These are phyloP conservation scores for Zaprionus africanus DNA, from an alignment of 1,140 invertebrate genomes.

Conservation along the genomic window DNA sequence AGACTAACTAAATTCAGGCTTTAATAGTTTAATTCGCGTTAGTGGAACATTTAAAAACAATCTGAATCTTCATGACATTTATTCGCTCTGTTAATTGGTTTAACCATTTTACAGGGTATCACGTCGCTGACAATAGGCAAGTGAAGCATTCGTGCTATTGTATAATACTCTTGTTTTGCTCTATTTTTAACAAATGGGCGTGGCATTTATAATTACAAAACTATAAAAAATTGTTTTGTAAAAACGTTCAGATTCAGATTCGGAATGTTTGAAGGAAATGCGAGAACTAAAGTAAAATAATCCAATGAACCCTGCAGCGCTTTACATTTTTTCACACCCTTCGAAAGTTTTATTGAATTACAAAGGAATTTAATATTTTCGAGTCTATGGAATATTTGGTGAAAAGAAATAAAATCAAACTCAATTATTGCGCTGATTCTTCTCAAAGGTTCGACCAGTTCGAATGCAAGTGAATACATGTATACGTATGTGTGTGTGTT, in stretches of 20 bases:
- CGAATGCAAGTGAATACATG: not conserved
- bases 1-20: not conserved
- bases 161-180: conserved; percentile 4
- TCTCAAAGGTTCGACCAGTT: not conserved
- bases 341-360: conserved; percentile 14
- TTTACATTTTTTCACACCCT: not conserved
- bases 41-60: not conserved
- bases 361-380: conserved; percentile 46
- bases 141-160: not conserved
- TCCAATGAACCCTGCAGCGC: not conserved
- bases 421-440: conserved; percentile 17
- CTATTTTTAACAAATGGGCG: conserved; percentile 48
- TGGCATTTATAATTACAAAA: conserved; percentile 4
- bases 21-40: not conserved
- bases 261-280: not conserved
- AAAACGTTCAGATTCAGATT: not conserved
- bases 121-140: too few species aligned
- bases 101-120: not conserved
- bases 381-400: conserved; percentile 13
- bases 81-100: not conserved
- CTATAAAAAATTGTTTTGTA: too few species aligned
- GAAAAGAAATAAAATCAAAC: not conserved
- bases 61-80: not conserved
- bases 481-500: not conserved
- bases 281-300: not conserved